Evolutionary conservation across 64 coral and sea anemone genomes (phyloP).

Genomic region (Acropora yongei): DNA sequence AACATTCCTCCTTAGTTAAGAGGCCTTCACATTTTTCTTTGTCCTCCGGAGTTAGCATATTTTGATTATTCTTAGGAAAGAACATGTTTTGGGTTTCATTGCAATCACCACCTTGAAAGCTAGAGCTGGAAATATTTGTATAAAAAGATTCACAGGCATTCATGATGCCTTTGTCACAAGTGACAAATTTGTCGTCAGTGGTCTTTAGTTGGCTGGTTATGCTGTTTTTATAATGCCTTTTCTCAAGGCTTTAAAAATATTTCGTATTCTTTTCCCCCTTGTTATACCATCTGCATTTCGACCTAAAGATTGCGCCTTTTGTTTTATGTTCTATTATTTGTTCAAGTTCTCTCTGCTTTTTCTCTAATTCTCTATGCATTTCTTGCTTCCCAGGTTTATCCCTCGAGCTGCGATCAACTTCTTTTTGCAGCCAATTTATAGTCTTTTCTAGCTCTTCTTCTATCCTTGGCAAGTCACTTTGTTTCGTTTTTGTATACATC

Average conservation of each 20-base stretch:
- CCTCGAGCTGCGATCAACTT: neutral
- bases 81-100: no score
- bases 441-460: neutral
- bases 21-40: conserved; percentile 45
- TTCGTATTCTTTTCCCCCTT: neutral
- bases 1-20: conserved; percentile 38
- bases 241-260: neutral
- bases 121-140: no score
- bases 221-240: neutral
- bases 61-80: neutral
- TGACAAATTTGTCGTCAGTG: no score
- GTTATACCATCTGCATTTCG: neutral
- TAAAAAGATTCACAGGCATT: neutral
- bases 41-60: neutral
- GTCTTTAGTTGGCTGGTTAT: neutral
- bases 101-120: no score
- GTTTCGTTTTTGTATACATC: no score
- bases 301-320: neutral
- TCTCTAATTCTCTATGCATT: neutral
- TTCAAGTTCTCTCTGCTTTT: neutral
- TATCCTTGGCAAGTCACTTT: no score
- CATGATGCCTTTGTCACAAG: neutral
- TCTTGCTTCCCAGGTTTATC: neutral
- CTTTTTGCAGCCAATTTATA: neutral
- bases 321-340: neutral